A percentile compares a stretch with the other conserved stretches of the same genome.
Conservation (phyloP, 2,797 vertebrate species). For the Galaxias olidus region DNA sequence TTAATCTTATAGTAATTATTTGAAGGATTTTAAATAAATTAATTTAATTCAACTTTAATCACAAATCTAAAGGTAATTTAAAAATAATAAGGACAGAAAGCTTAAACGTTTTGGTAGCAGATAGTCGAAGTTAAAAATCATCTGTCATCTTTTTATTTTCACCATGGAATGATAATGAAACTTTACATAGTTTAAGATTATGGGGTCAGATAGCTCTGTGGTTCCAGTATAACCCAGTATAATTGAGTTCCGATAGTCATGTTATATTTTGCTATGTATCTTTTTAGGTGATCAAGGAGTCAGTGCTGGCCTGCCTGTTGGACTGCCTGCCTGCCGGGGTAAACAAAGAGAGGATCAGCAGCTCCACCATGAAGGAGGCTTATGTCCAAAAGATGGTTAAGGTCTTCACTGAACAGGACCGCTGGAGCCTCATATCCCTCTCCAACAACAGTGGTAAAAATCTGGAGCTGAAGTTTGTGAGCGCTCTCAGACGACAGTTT, state of each 20-base stretch:
- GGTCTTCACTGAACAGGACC: conserved; percentile 88
- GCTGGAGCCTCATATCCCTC: conserved; percentile 97
- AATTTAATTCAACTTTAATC: too few relatives aligned
- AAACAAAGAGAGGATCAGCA: conserved; percentile 93
- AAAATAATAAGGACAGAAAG: too few relatives aligned
- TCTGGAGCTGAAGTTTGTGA: conserved; percentile 95
- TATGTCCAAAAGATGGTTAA: conserved; percentile 99
- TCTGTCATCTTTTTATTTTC: too few relatives aligned
- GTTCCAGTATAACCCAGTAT: conserved; percentile 6
- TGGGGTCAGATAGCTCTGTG: too few relatives aligned
- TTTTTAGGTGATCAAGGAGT: conserved; percentile 88
- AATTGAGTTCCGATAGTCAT: conserved; percentile 37
- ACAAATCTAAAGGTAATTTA: too few relatives aligned
- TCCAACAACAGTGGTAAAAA: conserved; percentile 98
- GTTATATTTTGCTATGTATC: conserved; percentile 41
- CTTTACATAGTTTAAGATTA: too few relatives aligned
- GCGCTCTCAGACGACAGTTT: conserved; percentile 87
- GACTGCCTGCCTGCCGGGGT: conserved; percentile 91
- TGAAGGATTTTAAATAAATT: too few relatives aligned
- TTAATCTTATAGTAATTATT: too few relatives aligned
- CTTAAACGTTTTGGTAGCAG: too few relatives aligned
- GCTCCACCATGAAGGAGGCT: conserved; percentile 90
- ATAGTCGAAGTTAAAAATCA: too few relatives aligned
- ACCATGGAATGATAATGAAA: too few relatives aligned
- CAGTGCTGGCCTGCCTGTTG: conserved; percentile 86